Conservation (phyloP, 2,113 vertebrate species). For the Calidris pygmaea region DNA sequence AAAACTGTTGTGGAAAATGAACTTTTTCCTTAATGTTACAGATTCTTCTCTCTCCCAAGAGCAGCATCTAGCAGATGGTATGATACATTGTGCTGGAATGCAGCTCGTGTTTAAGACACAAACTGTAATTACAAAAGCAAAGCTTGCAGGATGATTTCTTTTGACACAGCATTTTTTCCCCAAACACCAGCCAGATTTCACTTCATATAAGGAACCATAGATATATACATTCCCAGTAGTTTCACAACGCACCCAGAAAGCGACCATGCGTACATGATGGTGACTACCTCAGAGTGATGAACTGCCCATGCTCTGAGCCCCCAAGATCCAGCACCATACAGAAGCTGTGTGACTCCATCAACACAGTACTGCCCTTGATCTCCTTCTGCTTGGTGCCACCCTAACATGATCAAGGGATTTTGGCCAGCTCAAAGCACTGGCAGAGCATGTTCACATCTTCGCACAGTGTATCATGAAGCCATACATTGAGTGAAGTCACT, state of each 20-base stretch:
- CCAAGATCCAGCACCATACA: neutral
- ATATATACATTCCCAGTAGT: fast-evolving
- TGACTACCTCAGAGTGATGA: neutral
- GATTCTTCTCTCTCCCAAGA: neutral
- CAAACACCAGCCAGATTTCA: neutral
- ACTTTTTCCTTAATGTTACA: neutral
- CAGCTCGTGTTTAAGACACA: neutral
- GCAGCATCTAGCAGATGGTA: neutral
- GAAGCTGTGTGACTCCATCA: neutral
- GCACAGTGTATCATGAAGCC: neutral
- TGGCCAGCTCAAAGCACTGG: neutral
- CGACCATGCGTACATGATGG: neutral
- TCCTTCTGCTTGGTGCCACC: neutral
- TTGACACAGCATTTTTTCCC: neutral
- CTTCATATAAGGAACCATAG: neutral
- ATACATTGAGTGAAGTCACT: neutral
- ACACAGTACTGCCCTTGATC: neutral
- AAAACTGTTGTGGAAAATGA: neutral
- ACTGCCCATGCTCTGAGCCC: neutral
- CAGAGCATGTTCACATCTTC: neutral
- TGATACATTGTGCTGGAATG: neutral
- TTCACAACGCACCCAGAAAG: neutral
- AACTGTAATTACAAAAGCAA: neutral
- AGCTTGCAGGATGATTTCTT: neutral
- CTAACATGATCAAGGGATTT: neutral